These are phyloP conservation scores for Actinia tenebrosa DNA, from an alignment of 64 coral and sea anemone genomes.

Conservation along the genomic window DNA sequence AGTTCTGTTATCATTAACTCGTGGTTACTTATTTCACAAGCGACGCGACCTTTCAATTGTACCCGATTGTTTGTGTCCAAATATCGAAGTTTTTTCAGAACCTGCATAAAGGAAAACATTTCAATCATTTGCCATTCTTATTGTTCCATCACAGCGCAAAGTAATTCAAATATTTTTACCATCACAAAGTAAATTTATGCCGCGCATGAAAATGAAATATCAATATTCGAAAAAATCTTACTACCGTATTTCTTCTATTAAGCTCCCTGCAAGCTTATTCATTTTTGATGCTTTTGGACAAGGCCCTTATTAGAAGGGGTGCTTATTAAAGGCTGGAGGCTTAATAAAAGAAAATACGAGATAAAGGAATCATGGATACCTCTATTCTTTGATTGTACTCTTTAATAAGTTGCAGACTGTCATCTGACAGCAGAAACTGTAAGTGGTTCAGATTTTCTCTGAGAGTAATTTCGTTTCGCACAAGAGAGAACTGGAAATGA, in stretches of 20 bases:
- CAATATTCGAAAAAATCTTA: too few species aligned
- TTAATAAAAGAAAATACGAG: too few species aligned
- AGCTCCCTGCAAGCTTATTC: too few species aligned
- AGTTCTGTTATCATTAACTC: conserved; percentile 89
- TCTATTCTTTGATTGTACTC: conserved; percentile 78
- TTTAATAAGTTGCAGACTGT: conserved; percentile 67
- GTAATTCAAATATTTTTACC: too few species aligned
- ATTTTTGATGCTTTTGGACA: too few species aligned
- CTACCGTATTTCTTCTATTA: too few species aligned
- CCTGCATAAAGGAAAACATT: neutral
- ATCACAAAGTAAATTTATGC: neutral
- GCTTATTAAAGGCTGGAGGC: too few species aligned
- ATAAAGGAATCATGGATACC: conserved; percentile 14
- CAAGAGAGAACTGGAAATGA: conserved; percentile 46
- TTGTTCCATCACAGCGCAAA: too few species aligned
- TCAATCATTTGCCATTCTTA: neutral
- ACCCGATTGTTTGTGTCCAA: conserved; percentile 68
- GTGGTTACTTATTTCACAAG: conserved; percentile 95
- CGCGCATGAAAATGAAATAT: neutral
- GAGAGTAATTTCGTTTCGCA: conserved; percentile 52
- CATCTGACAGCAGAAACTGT: conserved; percentile 75
- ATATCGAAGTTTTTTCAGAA: conserved; percentile 63
- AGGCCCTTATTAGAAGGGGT: too few species aligned
- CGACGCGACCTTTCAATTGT: conserved; percentile 83
- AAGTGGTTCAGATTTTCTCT: conserved; percentile 52